Percentiles rank a stretch among this genome's conserved stretches.
phyloP scores from a whole-genome alignment of 1,140 invertebrate genomes.

The Lethrus apterus region DNA sequence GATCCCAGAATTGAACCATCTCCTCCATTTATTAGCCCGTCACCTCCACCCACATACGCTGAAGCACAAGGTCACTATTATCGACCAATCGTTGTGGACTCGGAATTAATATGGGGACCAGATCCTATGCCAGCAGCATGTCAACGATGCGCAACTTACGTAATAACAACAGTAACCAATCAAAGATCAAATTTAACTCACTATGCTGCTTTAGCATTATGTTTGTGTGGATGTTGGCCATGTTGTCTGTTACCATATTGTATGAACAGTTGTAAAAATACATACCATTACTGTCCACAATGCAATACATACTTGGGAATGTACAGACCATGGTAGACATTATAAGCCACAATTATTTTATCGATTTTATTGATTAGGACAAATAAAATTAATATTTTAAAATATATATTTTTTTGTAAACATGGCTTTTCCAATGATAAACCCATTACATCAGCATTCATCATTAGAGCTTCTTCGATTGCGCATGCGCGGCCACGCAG shows the following conservation, averaged over 20 bases:
- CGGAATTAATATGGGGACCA: conserved; percentile 29
- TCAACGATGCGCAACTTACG: conserved; percentile 35
- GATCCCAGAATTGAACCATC: conserved; percentile 11
- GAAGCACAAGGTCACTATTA: conserved; percentile 11
- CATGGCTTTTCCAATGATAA: not conserved
- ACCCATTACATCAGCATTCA: not conserved
- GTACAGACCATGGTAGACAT: conserved; percentile 37
- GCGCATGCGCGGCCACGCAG: not conserved
- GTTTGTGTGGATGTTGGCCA: conserved; percentile 40
- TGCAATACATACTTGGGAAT: conserved; percentile 41
- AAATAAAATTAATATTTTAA: conserved; percentile 2
- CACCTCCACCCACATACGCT: conserved; percentile 10
- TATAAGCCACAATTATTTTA: not conserved
- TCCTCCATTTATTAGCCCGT: conserved; percentile 14
- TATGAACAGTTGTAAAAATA: conserved; percentile 40
- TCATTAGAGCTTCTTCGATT: conserved; percentile 1
- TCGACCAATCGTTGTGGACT: conserved; percentile 7
- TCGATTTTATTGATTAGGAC: not conserved
- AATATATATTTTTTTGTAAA: conserved; percentile 4
- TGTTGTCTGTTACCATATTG: conserved; percentile 44
- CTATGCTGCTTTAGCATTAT: conserved; percentile 34
- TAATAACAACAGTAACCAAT: conserved; percentile 35
- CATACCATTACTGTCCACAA: conserved; percentile 42
- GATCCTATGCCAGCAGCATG: conserved; percentile 38
- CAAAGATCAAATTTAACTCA: conserved; percentile 36